Evolutionary conservation across 2,113 vertebrate species (phyloP).

Genomic region (Ptyas mucosa): DNA sequence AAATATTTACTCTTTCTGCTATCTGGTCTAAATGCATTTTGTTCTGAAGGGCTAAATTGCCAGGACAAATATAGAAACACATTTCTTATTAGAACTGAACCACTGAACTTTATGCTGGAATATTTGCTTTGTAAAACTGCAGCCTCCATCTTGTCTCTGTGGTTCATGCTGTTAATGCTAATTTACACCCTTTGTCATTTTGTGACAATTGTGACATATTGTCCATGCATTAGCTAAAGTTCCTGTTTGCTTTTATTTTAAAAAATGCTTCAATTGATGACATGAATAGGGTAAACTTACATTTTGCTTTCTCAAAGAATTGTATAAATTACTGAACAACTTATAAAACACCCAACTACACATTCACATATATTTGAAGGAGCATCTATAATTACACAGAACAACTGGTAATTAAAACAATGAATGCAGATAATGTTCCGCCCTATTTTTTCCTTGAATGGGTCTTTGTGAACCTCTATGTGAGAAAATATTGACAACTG

Average conservation of each 20-base stretch:
- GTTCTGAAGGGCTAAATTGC: not conserved
- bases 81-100: not conserved
- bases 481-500: not conserved
- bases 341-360: not conserved
- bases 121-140: not conserved
- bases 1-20: constrained; percentile 1
- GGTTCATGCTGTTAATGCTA: not conserved
- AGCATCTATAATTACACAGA: not conserved
- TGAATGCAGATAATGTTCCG: not conserved
- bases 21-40: not conserved
- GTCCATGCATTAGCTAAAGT: not conserved
- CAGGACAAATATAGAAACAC: not conserved
- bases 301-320: not conserved
- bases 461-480: not conserved
- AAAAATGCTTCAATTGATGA: too few relatives aligned
- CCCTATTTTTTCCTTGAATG: not conserved
- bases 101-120: not conserved
- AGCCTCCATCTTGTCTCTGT: not conserved
- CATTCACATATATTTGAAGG: not conserved
- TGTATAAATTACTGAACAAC: not conserved
- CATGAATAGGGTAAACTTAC: not conserved
- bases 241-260: not conserved
- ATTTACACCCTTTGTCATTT: not conserved
- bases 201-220: not conserved
- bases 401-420: not conserved